phyloP scores from a whole-genome alignment of 64 coral and sea anemone genomes.

The Anthopleura sola region DNA sequence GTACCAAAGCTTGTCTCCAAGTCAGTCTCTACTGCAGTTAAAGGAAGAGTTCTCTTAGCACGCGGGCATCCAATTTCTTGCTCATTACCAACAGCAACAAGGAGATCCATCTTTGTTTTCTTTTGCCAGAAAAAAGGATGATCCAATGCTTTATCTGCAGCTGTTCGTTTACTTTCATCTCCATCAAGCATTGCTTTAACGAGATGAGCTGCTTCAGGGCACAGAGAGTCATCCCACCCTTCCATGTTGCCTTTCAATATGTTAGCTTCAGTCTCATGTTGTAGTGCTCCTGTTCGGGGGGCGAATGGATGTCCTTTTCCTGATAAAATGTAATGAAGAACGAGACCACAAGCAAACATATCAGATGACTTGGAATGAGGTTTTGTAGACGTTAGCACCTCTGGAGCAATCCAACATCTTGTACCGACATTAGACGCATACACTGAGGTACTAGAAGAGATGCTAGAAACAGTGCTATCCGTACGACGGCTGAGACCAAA shows the following conservation, averaged over 20 bases:
- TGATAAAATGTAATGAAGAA: conserved; percentile 62
- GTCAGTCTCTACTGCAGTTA: background rate
- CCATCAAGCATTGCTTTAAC: background rate
- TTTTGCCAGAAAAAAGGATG: conserved; percentile 29
- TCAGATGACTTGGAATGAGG: conserved; percentile 44
- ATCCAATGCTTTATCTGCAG: background rate
- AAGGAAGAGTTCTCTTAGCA: background rate
- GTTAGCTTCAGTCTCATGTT: background rate
- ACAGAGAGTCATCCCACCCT: background rate
- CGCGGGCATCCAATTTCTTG: conserved; percentile 23
- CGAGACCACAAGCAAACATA: conserved; percentile 54
- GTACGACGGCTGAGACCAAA: conserved; percentile 56
- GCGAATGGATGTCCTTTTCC: conserved; percentile 38
- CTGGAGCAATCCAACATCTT: conserved; percentile 69
- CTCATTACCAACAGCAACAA: conserved; percentile 16
- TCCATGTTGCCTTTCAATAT: conserved; percentile 4
- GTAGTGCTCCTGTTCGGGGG: background rate
- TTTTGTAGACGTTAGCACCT: conserved; percentile 14
- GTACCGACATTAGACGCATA: conserved; percentile 31
- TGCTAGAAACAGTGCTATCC: background rate
- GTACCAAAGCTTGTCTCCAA: background rate
- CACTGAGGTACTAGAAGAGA: background rate
- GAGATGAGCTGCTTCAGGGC: background rate
- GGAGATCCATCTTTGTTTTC: conserved; percentile 14
- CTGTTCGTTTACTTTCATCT: background rate